Conservation (phyloP, 2,888 invertebrate species). For the Tachina grossa region DNA sequence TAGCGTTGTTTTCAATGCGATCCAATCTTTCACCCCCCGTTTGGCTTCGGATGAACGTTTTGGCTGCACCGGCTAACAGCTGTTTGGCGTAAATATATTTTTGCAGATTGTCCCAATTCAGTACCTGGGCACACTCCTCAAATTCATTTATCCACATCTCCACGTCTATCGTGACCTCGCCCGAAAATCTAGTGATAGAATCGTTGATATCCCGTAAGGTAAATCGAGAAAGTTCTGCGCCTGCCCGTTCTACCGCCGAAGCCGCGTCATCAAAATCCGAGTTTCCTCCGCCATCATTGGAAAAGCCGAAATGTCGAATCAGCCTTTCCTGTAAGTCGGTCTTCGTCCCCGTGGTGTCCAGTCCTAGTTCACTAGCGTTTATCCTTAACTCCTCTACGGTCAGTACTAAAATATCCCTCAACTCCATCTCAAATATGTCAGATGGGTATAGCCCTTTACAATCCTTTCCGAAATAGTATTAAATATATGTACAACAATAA, state of each 20-base stretch:
- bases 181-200: slow-evolving; percentile 20
- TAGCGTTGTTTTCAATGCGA: slow-evolving; percentile 41
- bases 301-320: slow-evolving; percentile 12
- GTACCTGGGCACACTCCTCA: not conserved
- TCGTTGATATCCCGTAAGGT: slow-evolving; percentile 14
- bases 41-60: slow-evolving; percentile 60
- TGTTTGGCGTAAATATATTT: slow-evolving; percentile 65
- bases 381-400: slow-evolving; percentile 44
- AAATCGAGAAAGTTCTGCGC: not conserved
- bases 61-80: slow-evolving; percentile 59
- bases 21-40: slow-evolving; percentile 54
- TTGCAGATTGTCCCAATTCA: slow-evolving; percentile 51
- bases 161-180: not conserved
- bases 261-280: slow-evolving; percentile 12
- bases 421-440: slow-evolving; percentile 7
- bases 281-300: not conserved
- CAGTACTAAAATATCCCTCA: not conserved
- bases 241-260: not conserved
- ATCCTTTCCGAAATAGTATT: too few species aligned
- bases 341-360: slow-evolving; percentile 18
- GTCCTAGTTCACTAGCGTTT: slow-evolving; percentile 3
- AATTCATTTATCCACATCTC: not conserved
- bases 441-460: too few species aligned
- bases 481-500: too few species aligned
- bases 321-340: slow-evolving; percentile 36